Conservation (phyloP, 2,797 vertebrate genomes). For the Hipposideros larvatus region DNA sequence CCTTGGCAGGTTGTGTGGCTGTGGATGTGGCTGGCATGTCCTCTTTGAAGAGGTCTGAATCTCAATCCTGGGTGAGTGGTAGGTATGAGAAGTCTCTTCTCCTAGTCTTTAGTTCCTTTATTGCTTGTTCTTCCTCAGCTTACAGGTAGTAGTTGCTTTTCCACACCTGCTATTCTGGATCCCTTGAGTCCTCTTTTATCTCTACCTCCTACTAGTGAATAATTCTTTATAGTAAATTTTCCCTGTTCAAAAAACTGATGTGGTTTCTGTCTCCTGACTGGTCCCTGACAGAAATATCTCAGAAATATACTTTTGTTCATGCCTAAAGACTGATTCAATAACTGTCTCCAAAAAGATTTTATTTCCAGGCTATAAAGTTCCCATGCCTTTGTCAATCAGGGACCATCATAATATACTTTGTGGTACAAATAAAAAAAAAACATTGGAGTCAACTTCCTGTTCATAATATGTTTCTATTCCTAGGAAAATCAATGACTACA, state of each 20-base stretch:
- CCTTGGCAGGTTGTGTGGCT: neutral
- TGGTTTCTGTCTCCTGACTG: neutral
- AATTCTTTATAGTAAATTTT: neutral
- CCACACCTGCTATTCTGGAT: neutral
- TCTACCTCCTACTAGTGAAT: neutral
- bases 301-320: conserved; percentile 27
- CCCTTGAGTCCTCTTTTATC: neutral
- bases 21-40: neutral
- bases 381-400: neutral
- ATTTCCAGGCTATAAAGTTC: conserved; percentile 19
- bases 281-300: neutral
- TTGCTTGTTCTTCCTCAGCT: neutral
- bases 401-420: neutral
- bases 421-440: neutral
- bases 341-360: conserved; percentile 34
- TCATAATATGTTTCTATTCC: conserved; percentile 6
- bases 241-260: neutral
- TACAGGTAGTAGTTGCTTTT: neutral
- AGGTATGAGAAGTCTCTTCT: neutral
- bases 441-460: neutral
- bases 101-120: neutral
- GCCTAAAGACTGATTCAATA: neutral
- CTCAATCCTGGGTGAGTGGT: neutral
- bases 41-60: neutral
- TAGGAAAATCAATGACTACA: neutral